phyloP scores from a whole-genome alignment of 2,888 invertebrate species.

The Eubasilissa splendida region DNA sequence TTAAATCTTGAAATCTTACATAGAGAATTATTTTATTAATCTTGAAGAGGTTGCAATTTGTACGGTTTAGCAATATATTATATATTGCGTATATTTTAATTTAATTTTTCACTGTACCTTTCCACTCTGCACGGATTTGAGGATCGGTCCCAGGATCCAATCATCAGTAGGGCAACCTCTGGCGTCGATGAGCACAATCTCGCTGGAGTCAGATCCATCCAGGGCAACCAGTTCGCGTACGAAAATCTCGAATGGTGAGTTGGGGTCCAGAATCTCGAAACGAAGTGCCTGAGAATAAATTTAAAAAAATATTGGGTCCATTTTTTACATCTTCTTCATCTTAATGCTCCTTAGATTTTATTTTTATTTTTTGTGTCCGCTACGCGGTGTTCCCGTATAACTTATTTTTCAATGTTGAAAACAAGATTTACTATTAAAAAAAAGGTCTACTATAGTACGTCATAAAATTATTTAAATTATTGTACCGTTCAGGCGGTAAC shows the following conservation, averaged over 20 bases:
- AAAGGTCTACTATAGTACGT: too few species aligned
- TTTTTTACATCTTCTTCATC: too few species aligned
- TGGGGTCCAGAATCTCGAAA: conserved; percentile 93
- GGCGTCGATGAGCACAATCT: conserved; percentile 92
- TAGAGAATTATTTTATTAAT: too few species aligned
- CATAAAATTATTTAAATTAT: too few species aligned
- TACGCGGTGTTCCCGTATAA: too few species aligned
- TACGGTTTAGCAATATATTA: too few species aligned
- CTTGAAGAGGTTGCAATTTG: too few species aligned
- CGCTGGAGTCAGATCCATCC: conserved; percentile 94
- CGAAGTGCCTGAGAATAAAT: conserved; percentile 76
- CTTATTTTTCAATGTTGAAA: too few species aligned
- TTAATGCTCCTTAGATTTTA: not conserved
- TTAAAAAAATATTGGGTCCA: not conserved
- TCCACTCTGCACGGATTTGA: conserved; percentile 84
- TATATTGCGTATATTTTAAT: not conserved
- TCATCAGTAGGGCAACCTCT: conserved; percentile 95
- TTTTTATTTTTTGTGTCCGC: too few species aligned
- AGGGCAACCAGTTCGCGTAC: conserved; percentile 94
- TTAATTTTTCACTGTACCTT: conserved; percentile 73
- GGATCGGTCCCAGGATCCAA: conserved; percentile 93
- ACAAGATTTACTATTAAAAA: too few species aligned
- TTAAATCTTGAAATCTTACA: too few species aligned
- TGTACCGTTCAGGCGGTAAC: too few species aligned
- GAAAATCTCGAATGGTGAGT: conserved; percentile 96